These are phyloP conservation scores for Oithona nana DNA, from an alignment of 2,888 invertebrate species.

Conservation along the genomic window DNA sequence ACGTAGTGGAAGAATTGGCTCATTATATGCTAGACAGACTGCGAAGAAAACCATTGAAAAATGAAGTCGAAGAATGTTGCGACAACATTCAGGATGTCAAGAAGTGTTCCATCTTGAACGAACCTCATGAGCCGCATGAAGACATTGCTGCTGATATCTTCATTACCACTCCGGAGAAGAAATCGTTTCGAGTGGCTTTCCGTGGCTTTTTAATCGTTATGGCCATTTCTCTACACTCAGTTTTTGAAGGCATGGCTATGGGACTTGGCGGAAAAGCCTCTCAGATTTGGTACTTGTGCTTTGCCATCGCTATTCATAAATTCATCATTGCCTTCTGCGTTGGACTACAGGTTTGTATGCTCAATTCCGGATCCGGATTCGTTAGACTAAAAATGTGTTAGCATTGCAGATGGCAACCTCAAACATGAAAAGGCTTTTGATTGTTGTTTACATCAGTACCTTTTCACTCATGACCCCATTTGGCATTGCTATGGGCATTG, in stretches of 20 bases:
- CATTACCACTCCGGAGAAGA: no score
- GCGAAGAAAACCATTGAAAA: no score
- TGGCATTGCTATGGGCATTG: constrained; percentile 44
- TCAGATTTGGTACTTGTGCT: constrained; percentile 61
- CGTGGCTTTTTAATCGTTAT: constrained; percentile 53
- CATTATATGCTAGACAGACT: no score
- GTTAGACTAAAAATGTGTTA: no score
- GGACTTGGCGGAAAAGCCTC: constrained; percentile 48
- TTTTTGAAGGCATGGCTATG: constrained; percentile 66
- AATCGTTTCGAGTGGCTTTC: no score
- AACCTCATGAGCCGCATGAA: no score
- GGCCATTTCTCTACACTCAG: constrained; percentile 63
- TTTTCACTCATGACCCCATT: constrained; percentile 47
- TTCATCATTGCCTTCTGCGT: constrained; percentile 71
- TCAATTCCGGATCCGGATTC: not conserved
- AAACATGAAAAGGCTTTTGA: constrained; percentile 28
- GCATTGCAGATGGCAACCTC: constrained; percentile 42
- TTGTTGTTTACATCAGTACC: constrained; percentile 38
- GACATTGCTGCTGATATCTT: no score
- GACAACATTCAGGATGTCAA: no score
- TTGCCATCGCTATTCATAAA: constrained; percentile 64
- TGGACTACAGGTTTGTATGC: constrained; percentile 42
- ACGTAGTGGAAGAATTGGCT: no score
- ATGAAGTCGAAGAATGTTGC: no score
- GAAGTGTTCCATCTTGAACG: not conserved